Evolutionary conservation across 2,797 vertebrate genomes (phyloP), one percentile per base, ranked within the genome.

Genomic region (Potorous gilbertii): DNA sequence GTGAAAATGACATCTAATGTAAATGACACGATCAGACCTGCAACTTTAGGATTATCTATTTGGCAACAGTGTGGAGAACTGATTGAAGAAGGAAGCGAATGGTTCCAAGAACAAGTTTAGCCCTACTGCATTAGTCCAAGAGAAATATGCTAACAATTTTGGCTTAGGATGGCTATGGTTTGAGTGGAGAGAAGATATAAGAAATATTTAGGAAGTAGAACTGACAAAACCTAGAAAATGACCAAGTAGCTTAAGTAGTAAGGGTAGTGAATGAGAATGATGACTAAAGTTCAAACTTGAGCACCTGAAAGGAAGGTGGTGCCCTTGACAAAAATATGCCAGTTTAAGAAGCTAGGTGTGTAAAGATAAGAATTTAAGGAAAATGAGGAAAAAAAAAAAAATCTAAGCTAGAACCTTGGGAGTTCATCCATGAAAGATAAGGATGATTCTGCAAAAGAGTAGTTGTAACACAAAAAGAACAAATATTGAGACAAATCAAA

Each of bases 61-160:
- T 12, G 92, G 92, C 29, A 93, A 95, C 92, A 62, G n/a, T n/a
- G 81, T 3, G 87, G 31, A 66, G 28, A 93, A 54, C 55, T 56
- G 91, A 54, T 59, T 54, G 59, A 91, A 92, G 18, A 89, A 59
- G 28, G 57, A 11, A 66, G 4, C 1, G 18, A 81, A 81, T 74
- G 62, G 16, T 8, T n/a, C 14, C 34, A 74, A 8, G n/a, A 81
- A 10, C 27, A 52, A 4, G 1, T 5, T 10, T 50, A n/a, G 31
- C 34, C 16, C 13, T 10, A 31, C 13, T 54, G 6, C 5, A 9
- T 28, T 16, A 54, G 9, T 89, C 34, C 21, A 90, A 56, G 55
- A 56, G 55, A 56, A 29, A 90, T 90, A 95, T 2, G 27, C 66
- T 4, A 28, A 87, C 31, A 50, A 0, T 46, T 16, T 56, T 56